Percentiles rank a stretch among this genome's conserved stretches.
Conservation (phyloP, 2,888 invertebrate species). For the Petrolisthes cinctipes region DNA sequence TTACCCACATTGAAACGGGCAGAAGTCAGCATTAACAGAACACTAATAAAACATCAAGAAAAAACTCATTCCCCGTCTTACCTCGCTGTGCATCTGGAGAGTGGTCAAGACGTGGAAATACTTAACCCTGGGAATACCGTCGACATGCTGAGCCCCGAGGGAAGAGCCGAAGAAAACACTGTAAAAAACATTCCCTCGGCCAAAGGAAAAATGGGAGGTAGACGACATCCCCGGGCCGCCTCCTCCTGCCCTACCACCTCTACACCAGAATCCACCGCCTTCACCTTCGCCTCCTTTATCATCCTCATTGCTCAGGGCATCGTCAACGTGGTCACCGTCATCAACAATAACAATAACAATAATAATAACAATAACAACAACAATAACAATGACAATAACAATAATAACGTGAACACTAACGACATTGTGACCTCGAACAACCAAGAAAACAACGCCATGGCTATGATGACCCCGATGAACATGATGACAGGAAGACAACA, state of each 20-base stretch:
- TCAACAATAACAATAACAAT: conserved; percentile 55
- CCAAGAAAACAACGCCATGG: conserved; percentile 14
- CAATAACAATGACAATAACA: conserved; percentile 48
- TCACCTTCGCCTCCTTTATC: conserved; percentile 54
- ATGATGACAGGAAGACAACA: neutral
- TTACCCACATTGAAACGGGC: too few species aligned
- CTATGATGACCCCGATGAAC: neutral
- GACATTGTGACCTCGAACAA: conserved; percentile 38
- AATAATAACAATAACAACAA: conserved; percentile 54
- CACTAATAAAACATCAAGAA: too few species aligned
- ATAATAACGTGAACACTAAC: conserved; percentile 38
- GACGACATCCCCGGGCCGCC: neutral
- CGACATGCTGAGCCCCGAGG: too few species aligned
- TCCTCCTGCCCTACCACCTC: conserved; percentile 16
- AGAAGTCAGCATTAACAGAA: too few species aligned
- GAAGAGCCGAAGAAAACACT: too few species aligned
- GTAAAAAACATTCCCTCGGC: neutral
- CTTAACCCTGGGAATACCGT: too few species aligned
- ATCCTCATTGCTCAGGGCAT: conserved; percentile 52
- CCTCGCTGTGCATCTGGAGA: too few species aligned
- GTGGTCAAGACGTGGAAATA: too few species aligned
- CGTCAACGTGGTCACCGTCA: conserved; percentile 46
- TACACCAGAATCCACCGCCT: conserved; percentile 48
- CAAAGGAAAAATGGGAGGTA: conserved; percentile 11
- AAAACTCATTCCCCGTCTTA: too few species aligned